Percentiles rank a stretch among this genome's conserved stretches.
Evolutionary conservation across 1,140 invertebrate genomes (phyloP).

Genomic region (Brevipalpus yothersi): DNA sequence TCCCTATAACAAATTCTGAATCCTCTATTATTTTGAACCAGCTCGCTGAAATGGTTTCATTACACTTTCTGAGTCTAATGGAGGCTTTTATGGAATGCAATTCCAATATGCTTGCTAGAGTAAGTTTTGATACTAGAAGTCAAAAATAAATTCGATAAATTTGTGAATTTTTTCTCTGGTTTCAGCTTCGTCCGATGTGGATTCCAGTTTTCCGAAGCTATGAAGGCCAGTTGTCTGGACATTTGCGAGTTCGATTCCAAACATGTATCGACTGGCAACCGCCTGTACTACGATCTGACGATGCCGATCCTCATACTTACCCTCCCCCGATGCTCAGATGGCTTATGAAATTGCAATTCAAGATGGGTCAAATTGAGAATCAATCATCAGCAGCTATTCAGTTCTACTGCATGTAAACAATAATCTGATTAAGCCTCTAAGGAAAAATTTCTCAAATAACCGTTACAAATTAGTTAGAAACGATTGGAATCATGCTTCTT

Average conservation of each 20-base stretch:
- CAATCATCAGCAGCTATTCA: slow-evolving; percentile 9
- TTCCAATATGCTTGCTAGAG: slow-evolving; percentile 62
- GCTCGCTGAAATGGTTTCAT: slow-evolving; percentile 88
- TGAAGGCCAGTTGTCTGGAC: slow-evolving; percentile 47
- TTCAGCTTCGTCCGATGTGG: slow-evolving; percentile 31
- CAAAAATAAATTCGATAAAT: too few relatives aligned
- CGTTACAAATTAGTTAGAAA: too few relatives aligned
- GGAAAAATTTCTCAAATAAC: too few relatives aligned
- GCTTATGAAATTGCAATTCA: slow-evolving; percentile 80
- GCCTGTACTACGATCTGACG: slow-evolving; percentile 19
- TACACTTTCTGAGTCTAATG: slow-evolving; percentile 82
- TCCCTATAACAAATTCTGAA: neutral
- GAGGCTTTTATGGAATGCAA: slow-evolving; percentile 87
- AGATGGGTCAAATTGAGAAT: slow-evolving; percentile 37
- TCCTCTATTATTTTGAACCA: slow-evolving; percentile 22
- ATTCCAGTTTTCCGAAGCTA: slow-evolving; percentile 30
- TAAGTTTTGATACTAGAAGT: slow-evolving; percentile 26
- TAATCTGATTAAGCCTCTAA: neutral
- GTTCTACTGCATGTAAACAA: slow-evolving; percentile 8
- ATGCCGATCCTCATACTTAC: slow-evolving; percentile 12
- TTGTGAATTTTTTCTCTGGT: slow-evolving; percentile 7
- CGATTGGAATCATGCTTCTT: too few relatives aligned
- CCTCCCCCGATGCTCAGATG: slow-evolving; percentile 39
- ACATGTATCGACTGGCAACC: slow-evolving; percentile 47
- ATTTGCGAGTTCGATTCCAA: slow-evolving; percentile 67